Evolutionary conservation across 2,113 vertebrate species (phyloP).

Genomic region (Scortum barcoo): DNA sequence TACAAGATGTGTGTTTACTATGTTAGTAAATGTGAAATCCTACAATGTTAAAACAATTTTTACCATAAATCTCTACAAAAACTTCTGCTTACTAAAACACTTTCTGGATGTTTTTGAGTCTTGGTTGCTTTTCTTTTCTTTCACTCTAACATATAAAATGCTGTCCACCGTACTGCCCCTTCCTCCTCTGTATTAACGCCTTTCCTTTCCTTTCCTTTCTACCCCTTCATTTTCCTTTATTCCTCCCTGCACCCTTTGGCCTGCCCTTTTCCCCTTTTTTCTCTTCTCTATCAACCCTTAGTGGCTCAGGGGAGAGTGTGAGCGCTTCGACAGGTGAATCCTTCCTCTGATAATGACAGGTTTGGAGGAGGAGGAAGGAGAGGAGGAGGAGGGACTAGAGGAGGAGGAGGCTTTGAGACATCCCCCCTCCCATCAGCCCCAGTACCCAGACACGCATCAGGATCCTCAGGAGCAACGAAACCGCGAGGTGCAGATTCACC

Average conservation of each 20-base stretch:
- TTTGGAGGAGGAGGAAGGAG: slow-evolving; percentile 62
- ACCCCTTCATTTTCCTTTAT: not conserved
- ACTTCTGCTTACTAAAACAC: not conserved
- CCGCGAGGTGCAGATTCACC: slow-evolving; percentile 1
- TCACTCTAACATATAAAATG: slow-evolving; percentile 27
- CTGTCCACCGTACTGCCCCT: not conserved
- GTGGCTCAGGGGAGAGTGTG: slow-evolving; percentile 90
- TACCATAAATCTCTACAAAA: too few relatives aligned
- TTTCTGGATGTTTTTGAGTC: not conserved
- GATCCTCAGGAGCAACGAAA: slow-evolving; percentile 30
- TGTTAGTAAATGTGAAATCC: not conserved
- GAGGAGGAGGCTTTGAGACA: slow-evolving; percentile 76
- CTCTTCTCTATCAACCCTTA: slow-evolving; percentile 49
- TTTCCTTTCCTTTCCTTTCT: not conserved
- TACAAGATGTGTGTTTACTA: too few relatives aligned
- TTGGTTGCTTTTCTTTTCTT: slow-evolving; percentile 33
- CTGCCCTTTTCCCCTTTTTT: slow-evolving; percentile 13
- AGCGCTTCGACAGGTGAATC: slow-evolving; percentile 93
- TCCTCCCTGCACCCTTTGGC: slow-evolving; percentile 26
- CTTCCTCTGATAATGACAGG: slow-evolving; percentile 90
- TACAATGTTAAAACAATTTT: too few relatives aligned
- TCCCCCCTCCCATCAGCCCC: slow-evolving; percentile 22
- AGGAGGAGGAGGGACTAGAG: slow-evolving; percentile 75
- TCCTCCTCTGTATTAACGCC: slow-evolving; percentile 21
- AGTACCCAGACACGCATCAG: not conserved